Evolutionary conservation across 2,888 invertebrate species (phyloP).

Genomic region (Mechanitis mazaeus): DNA sequence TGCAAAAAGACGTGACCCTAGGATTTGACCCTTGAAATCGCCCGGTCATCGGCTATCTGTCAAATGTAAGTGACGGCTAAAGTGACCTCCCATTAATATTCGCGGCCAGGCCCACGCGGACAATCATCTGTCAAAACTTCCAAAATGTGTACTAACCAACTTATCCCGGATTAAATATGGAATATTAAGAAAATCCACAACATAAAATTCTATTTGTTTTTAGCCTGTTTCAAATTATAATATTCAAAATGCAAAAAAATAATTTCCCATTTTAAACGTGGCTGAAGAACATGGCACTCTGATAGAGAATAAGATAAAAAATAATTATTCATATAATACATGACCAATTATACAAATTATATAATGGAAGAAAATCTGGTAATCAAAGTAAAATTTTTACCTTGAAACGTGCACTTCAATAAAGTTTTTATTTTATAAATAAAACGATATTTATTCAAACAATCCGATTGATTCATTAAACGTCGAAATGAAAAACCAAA

Average conservation of each 20-base stretch:
- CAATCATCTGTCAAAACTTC: constrained; percentile 5
- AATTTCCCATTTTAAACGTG: too few species aligned
- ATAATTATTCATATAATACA: too few species aligned
- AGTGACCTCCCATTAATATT: constrained; percentile 6
- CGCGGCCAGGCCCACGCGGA: not conserved
- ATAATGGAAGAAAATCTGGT: not conserved
- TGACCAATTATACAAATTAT: too few species aligned
- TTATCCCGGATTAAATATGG: constrained; percentile 2
- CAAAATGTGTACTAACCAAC: constrained; percentile 3
- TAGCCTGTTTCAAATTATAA: too few species aligned
- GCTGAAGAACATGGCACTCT: too few species aligned
- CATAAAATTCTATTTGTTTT: too few species aligned
- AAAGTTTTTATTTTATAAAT: constrained; percentile 7
- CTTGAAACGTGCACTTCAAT: not conserved
- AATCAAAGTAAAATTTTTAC: not conserved
- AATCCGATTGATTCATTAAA: constrained; percentile 12
- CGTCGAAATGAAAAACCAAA: constrained; percentile 7
- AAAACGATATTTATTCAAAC: constrained; percentile 7
- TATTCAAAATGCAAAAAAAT: too few species aligned
- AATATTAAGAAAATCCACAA: not conserved
- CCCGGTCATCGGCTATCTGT: constrained; percentile 6
- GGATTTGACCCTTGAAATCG: constrained; percentile 3
- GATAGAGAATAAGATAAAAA: too few species aligned
- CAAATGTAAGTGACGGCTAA: constrained; percentile 6
- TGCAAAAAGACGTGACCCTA: constrained; percentile 1